Evolutionary conservation across 2,797 vertebrate genomes (phyloP), one percentile per base, ranked within the genome.

Genomic region (Catharus ustulatus): DNA sequence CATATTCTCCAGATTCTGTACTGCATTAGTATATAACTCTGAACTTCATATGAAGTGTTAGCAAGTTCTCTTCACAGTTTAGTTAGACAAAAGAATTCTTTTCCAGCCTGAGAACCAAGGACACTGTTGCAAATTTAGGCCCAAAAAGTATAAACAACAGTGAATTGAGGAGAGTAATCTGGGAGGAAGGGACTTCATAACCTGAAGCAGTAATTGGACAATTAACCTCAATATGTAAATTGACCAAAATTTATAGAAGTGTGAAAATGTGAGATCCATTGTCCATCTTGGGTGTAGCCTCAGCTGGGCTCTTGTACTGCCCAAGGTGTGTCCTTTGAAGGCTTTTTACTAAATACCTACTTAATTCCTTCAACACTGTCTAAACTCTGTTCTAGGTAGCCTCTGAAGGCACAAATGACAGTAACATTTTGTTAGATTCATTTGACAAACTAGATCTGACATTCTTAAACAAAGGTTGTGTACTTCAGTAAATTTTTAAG

Each of bases 181-280:
- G n/a, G 17, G 22, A 38, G 11, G 27, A 45, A 32, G 17, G 27
- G 22, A 32, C 18, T 14, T 46, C 9, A 26, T 6, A 26, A 22
- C 7, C 17, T 46, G 62, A 78, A 66, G n/a, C 11, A 14, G 9
- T 32, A 79, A 21, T 3, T 66, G 14, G 27, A 55, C 51, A 55
- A 46, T 46, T 15, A 55, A 55, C 9, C 8, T n/a, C 5, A 46
- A 30, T 6, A 21, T 46, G 6, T 16, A 32, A 78, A 66, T 46
- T 8, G 11, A 46, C 5, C 27, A 46, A 46, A 66, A 66, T 27
- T 32, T 38, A 55, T 2, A 13, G 2, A 78, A 78, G 21, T 14
- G 14, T 46, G 42, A 46, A 46, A 55, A 32, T 4, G 0, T 2
- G 1, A 46, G 51, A 46, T 11, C 6, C 0, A 0, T 11, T 1